Percentiles rank a stretch among this genome's conserved stretches.
Conservation (phyloP, 2,888 invertebrate species). For the Rapana venosa region DNA sequence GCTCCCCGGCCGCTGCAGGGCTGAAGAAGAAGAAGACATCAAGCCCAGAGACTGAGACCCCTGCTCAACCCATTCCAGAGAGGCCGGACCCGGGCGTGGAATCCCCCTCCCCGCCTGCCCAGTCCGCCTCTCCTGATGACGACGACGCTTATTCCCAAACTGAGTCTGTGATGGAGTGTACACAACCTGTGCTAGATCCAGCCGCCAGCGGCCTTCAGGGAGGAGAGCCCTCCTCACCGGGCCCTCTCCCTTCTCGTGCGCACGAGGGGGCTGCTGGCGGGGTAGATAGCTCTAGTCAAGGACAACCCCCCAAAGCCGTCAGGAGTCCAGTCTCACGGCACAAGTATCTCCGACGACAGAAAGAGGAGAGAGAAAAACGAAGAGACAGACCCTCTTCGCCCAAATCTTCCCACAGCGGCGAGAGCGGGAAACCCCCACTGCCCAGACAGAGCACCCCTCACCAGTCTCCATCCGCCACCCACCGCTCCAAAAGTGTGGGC, state of each 20-base stretch:
- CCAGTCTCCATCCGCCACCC: slow-evolving; percentile 49
- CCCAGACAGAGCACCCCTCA: slow-evolving; percentile 52
- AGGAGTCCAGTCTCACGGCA: slow-evolving; percentile 47
- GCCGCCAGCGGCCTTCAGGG: slow-evolving; percentile 3
- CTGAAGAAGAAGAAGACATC: slow-evolving; percentile 10
- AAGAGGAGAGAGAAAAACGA: slow-evolving; percentile 48
- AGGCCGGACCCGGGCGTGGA: slow-evolving; percentile 43
- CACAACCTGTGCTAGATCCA: slow-evolving; percentile 46
- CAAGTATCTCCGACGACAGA: slow-evolving; percentile 42
- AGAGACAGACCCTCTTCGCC: slow-evolving; percentile 49
- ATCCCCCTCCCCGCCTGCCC: slow-evolving; percentile 39
- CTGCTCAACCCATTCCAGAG: slow-evolving; percentile 67
- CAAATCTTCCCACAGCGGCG: slow-evolving; percentile 40
- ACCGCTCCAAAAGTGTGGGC: slow-evolving; percentile 54
- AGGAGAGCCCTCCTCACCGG: neutral
- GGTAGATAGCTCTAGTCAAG: slow-evolving; percentile 31
- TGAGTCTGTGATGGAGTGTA: slow-evolving; percentile 57
- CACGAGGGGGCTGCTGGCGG: slow-evolving; percentile 29
- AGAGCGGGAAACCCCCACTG: slow-evolving; percentile 53
- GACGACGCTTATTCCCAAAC: slow-evolving; percentile 54
- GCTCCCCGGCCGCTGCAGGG: slow-evolving; percentile 34
- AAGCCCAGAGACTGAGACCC: slow-evolving; percentile 61
- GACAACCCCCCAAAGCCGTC: slow-evolving; percentile 40
- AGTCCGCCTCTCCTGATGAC: slow-evolving; percentile 46
- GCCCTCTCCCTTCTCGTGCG: neutral